phyloP scores from a whole-genome alignment of 1,140 invertebrate species.

The Meloidogyne hapla region DNA sequence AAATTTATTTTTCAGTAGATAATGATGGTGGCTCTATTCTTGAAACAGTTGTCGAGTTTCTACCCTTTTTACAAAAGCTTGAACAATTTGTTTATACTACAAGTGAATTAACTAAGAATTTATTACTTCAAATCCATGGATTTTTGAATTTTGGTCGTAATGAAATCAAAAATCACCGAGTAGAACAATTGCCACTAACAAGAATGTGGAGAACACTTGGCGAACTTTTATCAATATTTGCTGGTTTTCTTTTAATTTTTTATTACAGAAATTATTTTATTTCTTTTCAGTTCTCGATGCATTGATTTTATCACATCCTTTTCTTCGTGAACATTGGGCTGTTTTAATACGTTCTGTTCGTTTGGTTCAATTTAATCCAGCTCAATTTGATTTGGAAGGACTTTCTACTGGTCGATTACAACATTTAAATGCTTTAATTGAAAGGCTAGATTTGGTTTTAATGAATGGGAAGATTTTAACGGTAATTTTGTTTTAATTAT shows the following conservation, averaged over 20 bases:
- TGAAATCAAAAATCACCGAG: neutral
- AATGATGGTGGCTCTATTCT: constrained; percentile 25
- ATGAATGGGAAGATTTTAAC: constrained; percentile 72
- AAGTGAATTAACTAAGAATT: constrained; percentile 71
- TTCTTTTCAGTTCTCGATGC: constrained; percentile 71
- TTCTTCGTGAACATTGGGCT: constrained; percentile 73
- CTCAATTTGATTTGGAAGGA: constrained; percentile 69
- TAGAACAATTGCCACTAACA: constrained; percentile 17
- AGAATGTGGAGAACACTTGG: constrained; percentile 60
- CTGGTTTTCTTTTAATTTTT: constrained; percentile 57
- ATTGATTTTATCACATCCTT: constrained; percentile 70
- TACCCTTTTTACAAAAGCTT: constrained; percentile 66
- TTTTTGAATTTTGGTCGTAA: constrained; percentile 65
- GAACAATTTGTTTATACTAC: constrained; percentile 72
- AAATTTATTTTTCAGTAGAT: constrained; percentile 25
- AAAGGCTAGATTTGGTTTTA: constrained; percentile 71
- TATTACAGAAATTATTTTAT: neutral
- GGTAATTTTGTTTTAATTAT: constrained; percentile 64
- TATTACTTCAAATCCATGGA: constrained; percentile 73
- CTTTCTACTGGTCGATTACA: constrained; percentile 67
- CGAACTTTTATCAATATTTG: constrained; percentile 72
- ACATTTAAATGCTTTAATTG: constrained; percentile 72
- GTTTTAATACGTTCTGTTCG: constrained; percentile 73
- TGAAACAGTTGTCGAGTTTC: constrained; percentile 40
- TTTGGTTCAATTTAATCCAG: constrained; percentile 72